Conservation (phyloP, 1,140 invertebrate genomes). For the Liolophura sinensis region DNA sequence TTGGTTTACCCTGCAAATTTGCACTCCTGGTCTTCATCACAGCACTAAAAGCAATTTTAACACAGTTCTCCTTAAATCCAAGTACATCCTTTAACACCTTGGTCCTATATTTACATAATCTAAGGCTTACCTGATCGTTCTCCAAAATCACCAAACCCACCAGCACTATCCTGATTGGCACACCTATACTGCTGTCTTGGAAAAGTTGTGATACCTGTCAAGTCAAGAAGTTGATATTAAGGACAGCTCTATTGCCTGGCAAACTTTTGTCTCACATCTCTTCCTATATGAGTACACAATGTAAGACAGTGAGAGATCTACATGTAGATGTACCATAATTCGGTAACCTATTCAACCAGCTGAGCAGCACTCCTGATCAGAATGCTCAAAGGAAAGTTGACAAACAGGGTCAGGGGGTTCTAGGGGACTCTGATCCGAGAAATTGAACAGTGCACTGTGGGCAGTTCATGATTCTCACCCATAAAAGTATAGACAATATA, state of each 20-base stretch:
- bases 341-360: too few species aligned
- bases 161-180: slow-evolving; percentile 45
- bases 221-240: not conserved
- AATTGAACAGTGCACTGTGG: too few species aligned
- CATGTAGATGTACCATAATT: not conserved
- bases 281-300: too few species aligned
- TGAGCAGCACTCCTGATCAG: not conserved
- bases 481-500: too few species aligned
- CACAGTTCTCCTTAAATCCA: too few species aligned
- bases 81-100: not conserved
- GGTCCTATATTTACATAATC: not conserved
- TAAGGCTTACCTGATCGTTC: slow-evolving; percentile 46
- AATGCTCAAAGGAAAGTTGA: too few species aligned
- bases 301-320: not conserved
- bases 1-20: too few species aligned
- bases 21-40: too few species aligned
- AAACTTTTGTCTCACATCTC: not conserved
- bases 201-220: slow-evolving; percentile 49
- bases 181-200: slow-evolving; percentile 45
- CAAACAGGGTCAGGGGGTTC: not conserved
- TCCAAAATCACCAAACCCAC: slow-evolving; percentile 46
- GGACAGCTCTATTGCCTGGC: not conserved
- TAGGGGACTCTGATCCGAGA: not conserved
- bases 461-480: too few species aligned
- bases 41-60: too few species aligned